These are phyloP conservation scores for Ginglymostoma cirratum DNA, from an alignment of 2,113 vertebrate species.

Conservation along the genomic window DNA sequence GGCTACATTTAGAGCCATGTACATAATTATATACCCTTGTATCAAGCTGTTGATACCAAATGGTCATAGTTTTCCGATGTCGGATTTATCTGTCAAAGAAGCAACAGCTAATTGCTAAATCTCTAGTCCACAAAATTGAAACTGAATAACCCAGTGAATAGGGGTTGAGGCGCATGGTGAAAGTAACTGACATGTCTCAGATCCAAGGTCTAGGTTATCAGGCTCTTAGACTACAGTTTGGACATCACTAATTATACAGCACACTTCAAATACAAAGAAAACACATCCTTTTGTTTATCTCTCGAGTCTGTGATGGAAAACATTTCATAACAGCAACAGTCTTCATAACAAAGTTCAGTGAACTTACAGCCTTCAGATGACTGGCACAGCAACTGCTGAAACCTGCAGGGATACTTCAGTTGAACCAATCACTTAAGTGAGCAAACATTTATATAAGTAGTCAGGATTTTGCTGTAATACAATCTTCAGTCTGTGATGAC, in stretches of 20 bases:
- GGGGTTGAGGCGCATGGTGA: background rate
- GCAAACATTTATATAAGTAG: conserved; percentile 27
- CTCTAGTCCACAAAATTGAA: background rate
- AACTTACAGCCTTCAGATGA: background rate
- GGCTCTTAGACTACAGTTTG: background rate
- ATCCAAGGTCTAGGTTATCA: background rate
- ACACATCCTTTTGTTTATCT: background rate
- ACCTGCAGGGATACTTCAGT: background rate
- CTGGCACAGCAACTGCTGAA: background rate
- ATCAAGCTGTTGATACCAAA: background rate
- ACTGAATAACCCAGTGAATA: background rate
- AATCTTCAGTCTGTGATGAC: background rate
- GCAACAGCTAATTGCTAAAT: background rate
- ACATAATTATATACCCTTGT: background rate
- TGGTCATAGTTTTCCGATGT: background rate
- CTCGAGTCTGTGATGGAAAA: background rate
- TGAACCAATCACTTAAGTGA: conserved; percentile 20
- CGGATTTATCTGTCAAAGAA: background rate
- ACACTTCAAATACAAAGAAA: background rate
- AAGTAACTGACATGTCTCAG: background rate
- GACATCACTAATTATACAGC: background rate
- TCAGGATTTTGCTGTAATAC: conserved; percentile 25
- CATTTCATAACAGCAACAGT: background rate
- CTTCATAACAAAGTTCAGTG: background rate
- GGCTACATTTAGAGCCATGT: background rate